phyloP scores from a whole-genome alignment of 2,113 vertebrate species.

The Syngnathus typhle region DNA sequence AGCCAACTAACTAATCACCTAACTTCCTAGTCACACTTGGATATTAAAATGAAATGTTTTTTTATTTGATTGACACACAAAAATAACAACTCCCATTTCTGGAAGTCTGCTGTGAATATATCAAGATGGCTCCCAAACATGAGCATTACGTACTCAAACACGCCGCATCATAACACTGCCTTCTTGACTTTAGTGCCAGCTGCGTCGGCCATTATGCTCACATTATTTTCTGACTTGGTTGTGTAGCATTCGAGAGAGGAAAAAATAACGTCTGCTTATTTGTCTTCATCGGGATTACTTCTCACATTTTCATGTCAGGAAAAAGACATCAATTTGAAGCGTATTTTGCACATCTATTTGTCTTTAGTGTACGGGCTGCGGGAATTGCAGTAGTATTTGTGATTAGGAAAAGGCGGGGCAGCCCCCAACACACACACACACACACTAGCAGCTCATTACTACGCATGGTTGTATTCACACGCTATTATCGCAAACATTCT shows the following conservation, averaged over 20 bases:
- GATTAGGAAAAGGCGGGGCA: constrained; percentile 54
- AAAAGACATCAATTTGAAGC: constrained; percentile 49
- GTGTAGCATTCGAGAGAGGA: constrained; percentile 31
- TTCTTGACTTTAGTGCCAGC: not conserved
- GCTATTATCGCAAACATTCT: constrained; percentile 64
- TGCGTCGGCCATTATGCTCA: constrained; percentile 34
- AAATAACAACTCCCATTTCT: constrained; percentile 58
- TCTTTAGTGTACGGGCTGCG: constrained; percentile 52
- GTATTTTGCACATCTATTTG: constrained; percentile 46
- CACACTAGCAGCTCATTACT: constrained; percentile 17
- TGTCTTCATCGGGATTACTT: constrained; percentile 51
- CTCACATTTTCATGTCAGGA: constrained; percentile 51
- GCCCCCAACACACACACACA: too few relatives aligned
- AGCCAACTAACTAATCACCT: not conserved
- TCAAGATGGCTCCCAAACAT: constrained; percentile 57
- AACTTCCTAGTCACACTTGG: not conserved
- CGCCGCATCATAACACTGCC: constrained; percentile 36
- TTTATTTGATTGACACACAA: constrained; percentile 6
- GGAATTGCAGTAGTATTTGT: constrained; percentile 56
- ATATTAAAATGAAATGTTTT: not conserved
- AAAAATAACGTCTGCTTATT: constrained; percentile 20
- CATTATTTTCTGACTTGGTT: constrained; percentile 51
- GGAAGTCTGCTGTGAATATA: constrained; percentile 48
- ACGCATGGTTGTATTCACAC: constrained; percentile 63
- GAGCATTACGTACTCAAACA: constrained; percentile 45